Conservation (phyloP, 2,113 vertebrate genomes). For the Barnardius zonarius region DNA sequence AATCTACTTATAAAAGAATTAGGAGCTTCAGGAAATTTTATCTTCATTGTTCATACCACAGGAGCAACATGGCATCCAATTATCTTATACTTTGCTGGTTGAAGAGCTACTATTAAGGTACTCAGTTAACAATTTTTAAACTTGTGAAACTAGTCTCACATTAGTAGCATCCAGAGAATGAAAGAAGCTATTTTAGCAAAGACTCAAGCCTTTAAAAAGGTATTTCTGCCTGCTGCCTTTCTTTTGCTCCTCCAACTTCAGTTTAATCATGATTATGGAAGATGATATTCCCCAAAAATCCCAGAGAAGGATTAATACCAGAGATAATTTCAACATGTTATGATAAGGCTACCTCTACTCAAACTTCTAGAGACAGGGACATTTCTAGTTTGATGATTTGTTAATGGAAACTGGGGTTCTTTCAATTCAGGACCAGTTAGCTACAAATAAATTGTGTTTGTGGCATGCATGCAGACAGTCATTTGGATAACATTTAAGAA, state of each 20-base stretch:
- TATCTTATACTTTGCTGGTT: not conserved
- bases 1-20: conserved; percentile 10
- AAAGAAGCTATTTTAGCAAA: conserved; percentile 10
- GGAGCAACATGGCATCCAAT: conserved; percentile 9
- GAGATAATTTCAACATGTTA: not conserved
- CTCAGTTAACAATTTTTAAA: conserved; percentile 31
- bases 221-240: not conserved
- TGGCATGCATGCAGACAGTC: not conserved
- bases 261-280: not conserved
- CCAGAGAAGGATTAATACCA: not conserved
- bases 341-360: not conserved
- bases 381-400: not conserved
- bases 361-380: not conserved
- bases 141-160: not conserved
- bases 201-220: not conserved
- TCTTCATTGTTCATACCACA: conserved; percentile 13
- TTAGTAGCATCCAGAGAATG: conserved; percentile 5
- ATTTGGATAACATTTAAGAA: not conserved
- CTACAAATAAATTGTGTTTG: not conserved
- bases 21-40: conserved; percentile 9
- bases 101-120: not conserved
- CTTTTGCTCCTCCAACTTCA: not conserved
- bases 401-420: not conserved
- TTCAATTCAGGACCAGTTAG: not conserved
- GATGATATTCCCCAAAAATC: not conserved